A percentile compares a stretch with the other conserved stretches of the same genome.
These are phyloP conservation scores for Volucella inflata DNA, from an alignment of 2,888 invertebrate species.

Conservation along the genomic window DNA sequence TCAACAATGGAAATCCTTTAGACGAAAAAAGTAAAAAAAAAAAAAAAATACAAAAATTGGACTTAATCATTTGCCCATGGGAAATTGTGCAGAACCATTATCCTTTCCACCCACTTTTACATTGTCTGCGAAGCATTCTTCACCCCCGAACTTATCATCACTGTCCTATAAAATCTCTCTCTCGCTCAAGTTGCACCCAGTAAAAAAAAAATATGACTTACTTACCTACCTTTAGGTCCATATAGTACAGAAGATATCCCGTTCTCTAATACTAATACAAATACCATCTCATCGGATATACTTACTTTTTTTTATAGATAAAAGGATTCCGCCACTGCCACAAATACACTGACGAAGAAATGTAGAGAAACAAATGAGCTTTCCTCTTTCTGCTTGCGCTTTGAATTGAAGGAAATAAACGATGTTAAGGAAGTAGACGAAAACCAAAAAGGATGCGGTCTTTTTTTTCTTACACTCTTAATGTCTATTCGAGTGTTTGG, in stretches of 20 bases:
- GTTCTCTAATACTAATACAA: background rate
- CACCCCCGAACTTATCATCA: constrained; percentile 19
- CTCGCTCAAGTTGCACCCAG: constrained; percentile 44
- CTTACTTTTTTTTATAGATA: constrained; percentile 43
- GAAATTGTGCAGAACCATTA: constrained; percentile 40
- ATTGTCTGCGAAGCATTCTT: constrained; percentile 57
- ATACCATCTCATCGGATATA: constrained; percentile 41
- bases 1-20: constrained; percentile 43
- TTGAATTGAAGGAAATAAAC: background rate
- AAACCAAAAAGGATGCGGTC: constrained; percentile 17
- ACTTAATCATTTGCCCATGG: constrained; percentile 42
- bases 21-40: constrained; percentile 31
- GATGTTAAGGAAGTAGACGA: constrained; percentile 46
- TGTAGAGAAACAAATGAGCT: constrained; percentile 44
- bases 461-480: constrained; percentile 13
- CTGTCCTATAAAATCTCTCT: constrained; percentile 14
- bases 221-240: constrained; percentile 35
- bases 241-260: background rate
- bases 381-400: constrained; percentile 36
- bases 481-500: background rate
- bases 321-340: constrained; percentile 48
- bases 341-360: constrained; percentile 46
- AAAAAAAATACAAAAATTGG: constrained; percentile 10
- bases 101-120: constrained; percentile 14
- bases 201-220: constrained; percentile 57